These are phyloP conservation scores for Chrysodeixis includens DNA, from an alignment of 2,888 invertebrate genomes.

Conservation along the genomic window DNA sequence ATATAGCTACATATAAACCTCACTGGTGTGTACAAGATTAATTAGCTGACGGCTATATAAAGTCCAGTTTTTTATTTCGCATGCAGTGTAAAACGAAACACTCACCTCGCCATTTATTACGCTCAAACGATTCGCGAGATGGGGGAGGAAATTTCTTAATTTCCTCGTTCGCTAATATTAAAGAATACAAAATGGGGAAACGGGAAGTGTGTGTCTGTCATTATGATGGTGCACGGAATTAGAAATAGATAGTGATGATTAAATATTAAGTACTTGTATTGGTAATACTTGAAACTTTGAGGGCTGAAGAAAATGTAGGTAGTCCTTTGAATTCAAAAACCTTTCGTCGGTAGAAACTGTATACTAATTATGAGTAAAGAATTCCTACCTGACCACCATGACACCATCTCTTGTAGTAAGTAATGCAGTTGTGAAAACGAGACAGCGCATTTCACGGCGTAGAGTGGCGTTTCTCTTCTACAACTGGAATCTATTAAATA, in stretches of 20 bases:
- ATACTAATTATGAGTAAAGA: too few relatives aligned
- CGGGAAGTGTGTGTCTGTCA: conserved; percentile 12
- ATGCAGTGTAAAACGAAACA: conserved; percentile 31
- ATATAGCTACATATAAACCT: too few relatives aligned
- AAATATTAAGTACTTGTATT: background rate
- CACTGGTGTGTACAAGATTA: background rate
- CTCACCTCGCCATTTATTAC: conserved; percentile 25
- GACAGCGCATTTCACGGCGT: too few relatives aligned
- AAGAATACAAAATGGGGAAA: conserved; percentile 23
- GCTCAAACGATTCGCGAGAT: conserved; percentile 41
- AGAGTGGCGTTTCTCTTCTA: too few relatives aligned
- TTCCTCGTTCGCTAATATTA: conserved; percentile 45
- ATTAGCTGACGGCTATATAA: background rate
- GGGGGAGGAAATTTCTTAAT: conserved; percentile 55
- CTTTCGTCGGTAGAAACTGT: too few relatives aligned
- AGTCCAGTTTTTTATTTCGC: conserved; percentile 3
- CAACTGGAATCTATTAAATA: too few relatives aligned
- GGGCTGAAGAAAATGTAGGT: background rate
- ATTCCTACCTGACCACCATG: too few relatives aligned
- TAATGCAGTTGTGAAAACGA: too few relatives aligned
- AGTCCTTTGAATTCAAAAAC: too few relatives aligned
- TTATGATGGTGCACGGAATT: conserved; percentile 7
- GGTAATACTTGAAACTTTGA: background rate
- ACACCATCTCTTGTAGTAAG: too few relatives aligned
- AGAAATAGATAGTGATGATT: conserved; percentile 11